Conservation (phyloP, 1,140 invertebrate genomes). For the Bombus sylvicola region DNA sequence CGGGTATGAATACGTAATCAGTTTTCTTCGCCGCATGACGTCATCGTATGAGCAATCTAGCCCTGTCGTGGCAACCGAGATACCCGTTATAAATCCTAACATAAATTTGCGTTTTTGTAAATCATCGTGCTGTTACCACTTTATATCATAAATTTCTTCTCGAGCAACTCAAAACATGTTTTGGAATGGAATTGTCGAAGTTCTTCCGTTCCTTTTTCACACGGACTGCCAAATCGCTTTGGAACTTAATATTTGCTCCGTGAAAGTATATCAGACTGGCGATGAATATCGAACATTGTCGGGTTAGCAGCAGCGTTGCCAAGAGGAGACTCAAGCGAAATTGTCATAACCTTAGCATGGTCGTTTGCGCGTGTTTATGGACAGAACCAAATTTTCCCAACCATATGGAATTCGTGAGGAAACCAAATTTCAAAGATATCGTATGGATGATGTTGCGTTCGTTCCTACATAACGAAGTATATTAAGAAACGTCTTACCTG, state of each 20-base stretch:
- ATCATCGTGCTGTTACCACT: too few relatives aligned
- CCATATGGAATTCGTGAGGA: not conserved
- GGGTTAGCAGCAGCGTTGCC: not conserved
- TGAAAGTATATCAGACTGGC: not conserved
- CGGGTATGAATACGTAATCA: conserved; percentile 81
- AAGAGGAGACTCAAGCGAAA: conserved; percentile 13
- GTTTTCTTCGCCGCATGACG: conserved; percentile 71
- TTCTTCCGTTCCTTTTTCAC: not conserved
- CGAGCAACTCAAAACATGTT: not conserved
- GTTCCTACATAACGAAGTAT: not conserved
- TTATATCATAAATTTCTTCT: not conserved
- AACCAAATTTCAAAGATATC: not conserved
- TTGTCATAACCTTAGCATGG: conserved; percentile 13
- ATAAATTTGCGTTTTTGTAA: not conserved
- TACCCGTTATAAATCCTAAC: not conserved
- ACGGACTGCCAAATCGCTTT: too few relatives aligned
- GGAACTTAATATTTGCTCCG: not conserved
- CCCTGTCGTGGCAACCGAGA: conserved; percentile 8
- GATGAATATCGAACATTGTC: conserved; percentile 10
- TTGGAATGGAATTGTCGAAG: not conserved
- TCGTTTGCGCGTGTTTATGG: conserved; percentile 42
- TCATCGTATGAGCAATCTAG: conserved; percentile 63
- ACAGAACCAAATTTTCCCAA: not conserved
- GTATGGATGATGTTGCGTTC: not conserved
- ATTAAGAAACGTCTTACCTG: conserved; percentile 68